Base-by-base conservation (phyloP, 2,888 invertebrate species). In the Eupithecia subumbrata region DNA sequence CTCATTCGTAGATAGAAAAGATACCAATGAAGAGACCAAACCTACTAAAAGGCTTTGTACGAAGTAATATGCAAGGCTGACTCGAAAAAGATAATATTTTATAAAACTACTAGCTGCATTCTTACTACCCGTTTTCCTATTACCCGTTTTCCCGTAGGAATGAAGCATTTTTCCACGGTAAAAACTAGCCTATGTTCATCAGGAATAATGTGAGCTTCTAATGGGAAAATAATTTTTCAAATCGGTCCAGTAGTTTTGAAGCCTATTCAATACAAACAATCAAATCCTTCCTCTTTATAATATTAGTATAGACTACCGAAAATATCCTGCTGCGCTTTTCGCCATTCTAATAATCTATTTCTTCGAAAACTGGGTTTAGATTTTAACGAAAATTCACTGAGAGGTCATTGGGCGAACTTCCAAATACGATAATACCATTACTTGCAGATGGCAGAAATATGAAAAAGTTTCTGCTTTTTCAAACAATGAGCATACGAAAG, bases 381-480 rank as follows among this genome's bases (percentile, higher is more conserved):
- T 67, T 37, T n/a, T 67, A 68, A 68, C 37, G 16, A 45, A 43
- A 68, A 43, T 45, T 40, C 18, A 34, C 69, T 43, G 45, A 66
- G 64, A 74, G 22, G 48, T 71, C 72, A 72, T 76, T 76, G 25
- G 74, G 66, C 74, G 64, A 74, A 22, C 72, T 52, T 74, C 72
- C 74, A 74, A 72, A 77, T 48, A 40, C 43, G 0, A 37, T 37
- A 64, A 63, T 37, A n/a, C 30, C 56, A 56, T 70, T 67, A 72
- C 69, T 74, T 40, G 67, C 73, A 52, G 52, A 60, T n/a, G 43
- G 40, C 68, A 40, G 68, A 68, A 73, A 64, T 69, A 71, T 69
- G 72, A 12, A 71, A 64, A 71, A 70, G 18, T 40, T 60, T 18
- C 18, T 25, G 37, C 25, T 67, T 69, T 67, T 52, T 40, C 37